A percentile compares a stretch with the other conserved stretches of the same genome.
These are phyloP conservation scores for Drosophila silvestris DNA, from an alignment of 2,888 invertebrate genomes.

Conservation along the genomic window DNA sequence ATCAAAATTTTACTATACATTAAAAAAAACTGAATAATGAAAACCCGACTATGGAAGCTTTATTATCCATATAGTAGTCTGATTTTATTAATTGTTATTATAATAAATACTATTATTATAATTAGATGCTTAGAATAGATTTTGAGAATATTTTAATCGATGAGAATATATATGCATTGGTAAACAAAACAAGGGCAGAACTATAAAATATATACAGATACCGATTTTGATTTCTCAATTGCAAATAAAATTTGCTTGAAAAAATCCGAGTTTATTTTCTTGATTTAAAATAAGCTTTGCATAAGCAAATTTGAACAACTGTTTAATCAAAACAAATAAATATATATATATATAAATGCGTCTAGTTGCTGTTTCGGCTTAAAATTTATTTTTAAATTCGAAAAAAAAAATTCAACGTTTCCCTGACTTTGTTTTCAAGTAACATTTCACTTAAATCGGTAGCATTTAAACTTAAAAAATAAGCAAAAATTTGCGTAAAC, in stretches of 20 bases:
- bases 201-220: too few species aligned
- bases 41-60: rapidly evolving
- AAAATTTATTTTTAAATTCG: not conserved
- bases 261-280: not conserved
- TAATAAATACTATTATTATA: not conserved
- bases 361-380: not conserved
- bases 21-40: not conserved
- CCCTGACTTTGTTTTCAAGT: not conserved
- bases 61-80: not conserved
- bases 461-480: constrained; percentile 2
- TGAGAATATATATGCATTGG: not conserved
- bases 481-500: not conserved
- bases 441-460: not conserved
- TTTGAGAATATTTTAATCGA: not conserved
- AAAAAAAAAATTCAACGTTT: not conserved
- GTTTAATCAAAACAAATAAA: not conserved
- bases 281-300: not conserved
- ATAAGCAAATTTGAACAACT: not conserved
- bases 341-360: not conserved
- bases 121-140: not conserved
- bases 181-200: not conserved
- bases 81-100: not conserved
- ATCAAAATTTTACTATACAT: not conserved
- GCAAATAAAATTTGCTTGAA: not conserved
- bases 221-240: not conserved